These are phyloP conservation scores for Timema podura DNA, from an alignment of 2,888 invertebrate genomes.

Conservation along the genomic window DNA sequence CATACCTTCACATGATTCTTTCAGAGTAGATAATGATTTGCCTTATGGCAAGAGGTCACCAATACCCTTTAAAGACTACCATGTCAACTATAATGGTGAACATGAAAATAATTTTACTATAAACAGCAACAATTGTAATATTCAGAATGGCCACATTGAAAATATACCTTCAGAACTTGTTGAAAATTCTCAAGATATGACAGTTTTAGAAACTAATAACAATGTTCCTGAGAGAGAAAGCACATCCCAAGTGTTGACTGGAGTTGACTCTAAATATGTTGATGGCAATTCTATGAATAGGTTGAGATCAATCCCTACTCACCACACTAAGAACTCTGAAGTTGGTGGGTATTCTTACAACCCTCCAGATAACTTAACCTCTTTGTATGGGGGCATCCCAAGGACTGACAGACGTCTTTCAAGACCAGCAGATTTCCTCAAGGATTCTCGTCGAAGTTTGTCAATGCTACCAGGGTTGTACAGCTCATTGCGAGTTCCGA, in stretches of 20 bases:
- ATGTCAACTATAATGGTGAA: neutral
- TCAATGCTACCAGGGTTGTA: neutral
- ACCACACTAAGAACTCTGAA: neutral
- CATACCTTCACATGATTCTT: neutral
- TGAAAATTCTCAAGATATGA: neutral
- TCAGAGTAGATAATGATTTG: neutral
- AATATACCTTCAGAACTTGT: neutral
- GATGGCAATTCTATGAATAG: no score
- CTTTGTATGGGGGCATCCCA: neutral
- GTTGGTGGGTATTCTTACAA: neutral
- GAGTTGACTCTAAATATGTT: no score
- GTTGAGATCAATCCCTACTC: no score
- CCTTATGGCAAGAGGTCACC: constrained; percentile 12
- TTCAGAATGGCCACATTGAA: constrained; percentile 2
- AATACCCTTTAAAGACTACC: neutral
- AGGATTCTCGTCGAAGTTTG: neutral
- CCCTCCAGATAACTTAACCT: no score
- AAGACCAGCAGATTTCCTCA: constrained; percentile 7
- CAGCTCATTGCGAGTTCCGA: constrained; percentile 5
- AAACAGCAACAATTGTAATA: neutral
- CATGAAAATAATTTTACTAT: neutral
- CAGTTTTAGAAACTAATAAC: neutral
- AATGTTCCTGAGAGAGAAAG: neutral
- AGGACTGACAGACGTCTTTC: constrained; percentile 8
- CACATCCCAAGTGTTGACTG: no score